Conservation (phyloP, 2,797 vertebrate genomes). For the Eleutherodactylus coqui region DNA sequence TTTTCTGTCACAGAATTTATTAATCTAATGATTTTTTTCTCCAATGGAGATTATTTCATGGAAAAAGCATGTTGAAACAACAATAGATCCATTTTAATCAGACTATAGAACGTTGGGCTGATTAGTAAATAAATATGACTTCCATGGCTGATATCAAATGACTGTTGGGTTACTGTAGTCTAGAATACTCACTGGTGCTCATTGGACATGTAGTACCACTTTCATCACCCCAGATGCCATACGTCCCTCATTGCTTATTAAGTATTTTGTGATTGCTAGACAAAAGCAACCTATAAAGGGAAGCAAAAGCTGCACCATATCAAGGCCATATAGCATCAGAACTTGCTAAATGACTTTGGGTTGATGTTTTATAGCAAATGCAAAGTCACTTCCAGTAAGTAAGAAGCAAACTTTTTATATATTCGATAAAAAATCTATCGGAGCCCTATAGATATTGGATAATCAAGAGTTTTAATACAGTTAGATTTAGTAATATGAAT, state of each 20-base stretch:
- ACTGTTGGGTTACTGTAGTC: conserved; percentile 48
- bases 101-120: neutral
- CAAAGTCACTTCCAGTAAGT: no score
- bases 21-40: no score
- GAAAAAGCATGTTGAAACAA: neutral
- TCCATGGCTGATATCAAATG: conserved; percentile 49
- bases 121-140: conserved; percentile 9
- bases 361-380: no score
- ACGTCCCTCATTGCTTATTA: no score
- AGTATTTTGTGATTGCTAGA: neutral
- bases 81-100: neutral
- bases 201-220: neutral
- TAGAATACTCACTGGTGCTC: neutral
- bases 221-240: neutral
- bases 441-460: no score
- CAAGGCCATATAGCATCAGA: neutral
- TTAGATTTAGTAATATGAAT: no score
- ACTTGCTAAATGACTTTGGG: neutral
- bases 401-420: no score
- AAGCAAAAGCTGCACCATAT: neutral
- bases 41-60: no score
- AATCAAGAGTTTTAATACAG: no score
- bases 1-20: no score
- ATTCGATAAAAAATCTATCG: no score
- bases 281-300: neutral